These are phyloP conservation scores for Carapus acus DNA, from an alignment of 2,797 vertebrate species.

Conservation along the genomic window DNA sequence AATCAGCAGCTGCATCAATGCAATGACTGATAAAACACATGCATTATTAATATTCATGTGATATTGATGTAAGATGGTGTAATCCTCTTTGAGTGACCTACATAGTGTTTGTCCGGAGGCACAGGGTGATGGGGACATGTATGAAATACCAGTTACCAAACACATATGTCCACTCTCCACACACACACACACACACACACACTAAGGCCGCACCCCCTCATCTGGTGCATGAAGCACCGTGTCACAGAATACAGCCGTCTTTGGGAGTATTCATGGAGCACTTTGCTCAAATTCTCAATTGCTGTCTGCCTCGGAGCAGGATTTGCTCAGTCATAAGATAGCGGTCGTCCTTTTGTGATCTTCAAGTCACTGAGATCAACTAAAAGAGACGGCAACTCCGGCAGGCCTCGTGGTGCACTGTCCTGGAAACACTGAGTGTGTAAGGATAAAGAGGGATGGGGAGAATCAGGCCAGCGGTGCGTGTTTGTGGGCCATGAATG, in stretches of 20 bases:
- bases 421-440: constrained; percentile 6
- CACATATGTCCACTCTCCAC: constrained; percentile 6
- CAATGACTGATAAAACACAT: constrained; percentile 8
- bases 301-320: constrained; percentile 14
- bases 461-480: background rate
- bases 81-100: constrained; percentile 70
- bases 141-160: constrained; percentile 17
- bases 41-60: constrained; percentile 26
- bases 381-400: constrained; percentile 32
- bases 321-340: constrained; percentile 12
- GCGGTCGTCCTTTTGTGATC: constrained; percentile 43
- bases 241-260: background rate
- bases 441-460: constrained; percentile 1
- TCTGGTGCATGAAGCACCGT: background rate
- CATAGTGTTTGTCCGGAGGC: constrained; percentile 54
- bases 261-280: too few relatives aligned
- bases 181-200: constrained; percentile 10
- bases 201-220: constrained; percentile 1
- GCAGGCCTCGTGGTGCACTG: constrained; percentile 1
- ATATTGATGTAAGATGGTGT: constrained; percentile 45
- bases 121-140: constrained; percentile 42
- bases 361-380: constrained; percentile 53
- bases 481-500: background rate
- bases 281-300: constrained; percentile 39
- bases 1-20: too few relatives aligned